A percentile compares a stretch with the other conserved stretches of the same genome.
These are phyloP conservation scores for Galaxias olidus DNA, from an alignment of 2,797 vertebrate genomes.

Conservation along the genomic window DNA sequence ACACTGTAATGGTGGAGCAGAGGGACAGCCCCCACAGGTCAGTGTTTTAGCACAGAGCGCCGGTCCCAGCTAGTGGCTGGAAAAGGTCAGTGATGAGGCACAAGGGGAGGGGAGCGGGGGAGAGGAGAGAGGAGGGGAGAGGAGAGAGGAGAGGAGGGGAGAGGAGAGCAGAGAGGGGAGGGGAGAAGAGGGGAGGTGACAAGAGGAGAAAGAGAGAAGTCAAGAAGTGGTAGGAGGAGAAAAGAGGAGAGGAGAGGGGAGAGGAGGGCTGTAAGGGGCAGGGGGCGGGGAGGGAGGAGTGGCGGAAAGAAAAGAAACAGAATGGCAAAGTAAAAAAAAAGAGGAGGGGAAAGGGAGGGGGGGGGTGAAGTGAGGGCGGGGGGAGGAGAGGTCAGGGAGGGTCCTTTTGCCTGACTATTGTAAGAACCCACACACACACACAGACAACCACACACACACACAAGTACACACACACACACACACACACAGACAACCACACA, in stretches of 20 bases:
- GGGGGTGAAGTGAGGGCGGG: constrained; percentile 1
- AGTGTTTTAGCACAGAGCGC: constrained; percentile 67
- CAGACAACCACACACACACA: too few relatives aligned
- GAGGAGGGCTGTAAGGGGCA: constrained; percentile 17
- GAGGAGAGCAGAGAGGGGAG: constrained; percentile 27
- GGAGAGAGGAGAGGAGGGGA: constrained; percentile 50
- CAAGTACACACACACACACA: constrained; percentile 36
- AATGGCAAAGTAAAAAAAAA: too few relatives aligned
- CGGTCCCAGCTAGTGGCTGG: constrained; percentile 67
- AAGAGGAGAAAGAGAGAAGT: too few relatives aligned
- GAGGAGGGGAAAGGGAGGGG: constrained; percentile 9
- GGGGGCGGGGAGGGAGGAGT: constrained; percentile 14
- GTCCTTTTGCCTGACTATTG: constrained; percentile 68
- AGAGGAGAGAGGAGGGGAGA: constrained; percentile 8
- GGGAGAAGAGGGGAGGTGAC: constrained; percentile 14
- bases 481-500: too few relatives aligned
- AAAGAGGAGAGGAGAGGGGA: constrained; percentile 23
- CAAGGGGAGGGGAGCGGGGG: constrained; percentile 55
- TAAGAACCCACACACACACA: constrained; percentile 60
- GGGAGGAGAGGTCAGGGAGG: constrained; percentile 31
- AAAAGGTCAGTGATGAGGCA: constrained; percentile 17
- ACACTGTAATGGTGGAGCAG: constrained; percentile 24
- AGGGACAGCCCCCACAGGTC: too few relatives aligned
- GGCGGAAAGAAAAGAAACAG: too few relatives aligned
- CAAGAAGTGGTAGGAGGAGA: constrained; percentile 9